Base-by-base conservation (phyloP, 1,140 invertebrate species). In the Archivesica marissinica region DNA sequence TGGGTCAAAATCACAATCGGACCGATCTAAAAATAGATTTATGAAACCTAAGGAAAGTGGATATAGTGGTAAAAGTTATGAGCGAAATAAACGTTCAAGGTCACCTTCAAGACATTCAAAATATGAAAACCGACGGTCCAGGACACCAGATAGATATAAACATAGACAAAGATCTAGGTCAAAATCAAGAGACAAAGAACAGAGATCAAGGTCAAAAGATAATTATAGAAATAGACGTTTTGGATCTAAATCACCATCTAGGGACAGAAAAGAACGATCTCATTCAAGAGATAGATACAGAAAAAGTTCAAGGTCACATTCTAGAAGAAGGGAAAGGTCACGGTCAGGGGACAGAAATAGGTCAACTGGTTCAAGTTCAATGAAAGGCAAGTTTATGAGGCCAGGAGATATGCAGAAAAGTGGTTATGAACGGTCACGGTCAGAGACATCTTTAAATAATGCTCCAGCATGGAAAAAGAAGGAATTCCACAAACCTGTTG, bases 401-500 rank as follows among this genome's bases (percentile, higher is more conserved):
- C 82, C 82, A 1, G 61, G 82, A 20, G 82, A 85, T 1, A 66
- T 77, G 9, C 30, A 54, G 7, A 41, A 66, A 20, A 54, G 0
- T 68, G 44, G 25, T 39, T 38, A 50, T 13, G 54, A 56, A 78
- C 23, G 50, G 15, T 44, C 35, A 61, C 28, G 39, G 25, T 41
- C 74, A 52, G 66, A 44, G 17, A 35, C 61, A 30, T 38, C 56
- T 15, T 39, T 38, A 33, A 35, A 33, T 44, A 61, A 50, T 35
- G 54, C 35, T 35, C 82, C 74, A 70, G 44, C 74, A 25, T 85
- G 82, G 82, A 85, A 56, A 59, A 85, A 85, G 72, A 85, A 85
- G 64, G 82, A 85, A 35, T 85, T 85, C 33, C 74, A 77, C 1
- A 85, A 85, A 41, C 82, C 82, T 23, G 74, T 38, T 38, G 77